phyloP scores from a whole-genome alignment of 2,113 vertebrate genomes.

The Hipposideros armiger region DNA sequence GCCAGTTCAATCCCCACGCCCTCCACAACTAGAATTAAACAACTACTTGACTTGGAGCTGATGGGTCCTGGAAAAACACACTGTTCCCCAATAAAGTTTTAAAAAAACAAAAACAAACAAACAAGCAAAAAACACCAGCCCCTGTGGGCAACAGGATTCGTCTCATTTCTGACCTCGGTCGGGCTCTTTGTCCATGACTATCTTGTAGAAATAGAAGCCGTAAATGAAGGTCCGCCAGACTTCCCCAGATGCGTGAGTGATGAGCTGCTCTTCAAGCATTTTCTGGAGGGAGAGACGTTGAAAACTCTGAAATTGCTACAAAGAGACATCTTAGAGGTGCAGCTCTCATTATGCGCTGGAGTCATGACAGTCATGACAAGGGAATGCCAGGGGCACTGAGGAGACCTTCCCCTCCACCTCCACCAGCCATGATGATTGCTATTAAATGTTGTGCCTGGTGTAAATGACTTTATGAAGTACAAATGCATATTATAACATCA shows the following conservation, averaged over 20 bases:
- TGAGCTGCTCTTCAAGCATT: conserved; percentile 97
- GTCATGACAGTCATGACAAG: neutral
- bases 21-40: no score
- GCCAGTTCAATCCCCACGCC: no score
- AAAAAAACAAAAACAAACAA: no score
- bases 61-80: no score
- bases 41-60: no score
- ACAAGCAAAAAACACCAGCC: no score
- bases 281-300: conserved; percentile 89
- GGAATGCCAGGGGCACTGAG: neutral
- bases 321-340: neutral
- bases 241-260: conserved; percentile 96
- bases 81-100: no score
- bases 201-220: conserved; percentile 98
- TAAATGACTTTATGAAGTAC: neutral
- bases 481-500: neutral
- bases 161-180: conserved; percentile 88
- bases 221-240: conserved; percentile 97
- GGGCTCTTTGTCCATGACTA: conserved; percentile 93
- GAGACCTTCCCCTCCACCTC: neutral
- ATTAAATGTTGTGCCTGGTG: neutral
- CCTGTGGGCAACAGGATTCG: neutral
- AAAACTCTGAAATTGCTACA: conserved; percentile 41
- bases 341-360: neutral
- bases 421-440: neutral